These are phyloP conservation scores for Drosophila arizonae DNA, from an alignment of 1,140 invertebrate species.

Conservation along the genomic window DNA sequence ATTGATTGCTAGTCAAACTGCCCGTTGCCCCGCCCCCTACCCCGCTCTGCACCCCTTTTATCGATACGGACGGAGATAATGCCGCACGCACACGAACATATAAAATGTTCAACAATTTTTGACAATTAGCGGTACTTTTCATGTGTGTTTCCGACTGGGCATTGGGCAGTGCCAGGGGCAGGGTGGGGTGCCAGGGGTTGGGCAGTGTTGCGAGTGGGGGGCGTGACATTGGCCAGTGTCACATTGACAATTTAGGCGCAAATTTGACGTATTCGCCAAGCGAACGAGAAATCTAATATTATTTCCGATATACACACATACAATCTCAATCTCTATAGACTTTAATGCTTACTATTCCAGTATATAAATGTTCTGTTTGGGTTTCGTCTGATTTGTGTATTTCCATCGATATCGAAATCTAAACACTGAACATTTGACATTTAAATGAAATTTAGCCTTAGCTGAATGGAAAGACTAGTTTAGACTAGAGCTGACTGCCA, in stretches of 20 bases:
- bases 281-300: slow-evolving; percentile 44
- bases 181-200: neutral
- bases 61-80: slow-evolving; percentile 23
- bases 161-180: neutral
- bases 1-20: slow-evolving; percentile 57
- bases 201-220: neutral
- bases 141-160: slow-evolving; percentile 56
- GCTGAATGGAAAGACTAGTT: neutral
- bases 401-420: slow-evolving; percentile 65
- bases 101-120: slow-evolving; percentile 76
- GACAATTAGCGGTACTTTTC: slow-evolving; percentile 81
- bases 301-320: too few species aligned
- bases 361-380: neutral
- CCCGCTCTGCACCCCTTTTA: neutral
- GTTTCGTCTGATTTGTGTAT: slow-evolving; percentile 36
- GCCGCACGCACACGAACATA: slow-evolving; percentile 57
- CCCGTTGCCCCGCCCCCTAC: neutral
- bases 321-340: too few species aligned
- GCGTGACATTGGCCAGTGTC: slow-evolving; percentile 45
- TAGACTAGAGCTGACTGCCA: neutral
- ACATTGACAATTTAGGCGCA: slow-evolving; percentile 78
- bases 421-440: slow-evolving; percentile 63
- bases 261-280: slow-evolving; percentile 52
- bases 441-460: slow-evolving; percentile 65
- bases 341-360: neutral